Base-by-base conservation (phyloP, 1,140 invertebrate species). In the Aphelenchoides besseyi region DNA sequence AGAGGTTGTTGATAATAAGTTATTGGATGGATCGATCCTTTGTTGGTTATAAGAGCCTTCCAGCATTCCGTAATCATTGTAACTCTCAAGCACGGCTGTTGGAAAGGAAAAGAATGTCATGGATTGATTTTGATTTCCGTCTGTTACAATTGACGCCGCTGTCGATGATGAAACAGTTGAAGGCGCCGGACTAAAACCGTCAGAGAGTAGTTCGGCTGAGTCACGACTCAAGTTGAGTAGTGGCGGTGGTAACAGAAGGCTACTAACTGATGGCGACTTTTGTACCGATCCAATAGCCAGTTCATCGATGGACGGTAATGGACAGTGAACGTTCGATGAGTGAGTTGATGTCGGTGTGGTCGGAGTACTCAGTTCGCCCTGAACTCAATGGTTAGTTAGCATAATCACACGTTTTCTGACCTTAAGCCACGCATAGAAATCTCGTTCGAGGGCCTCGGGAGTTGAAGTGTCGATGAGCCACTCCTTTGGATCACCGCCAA, bases 351-450 rank as follows among this genome's bases (percentile, higher is more conserved):
- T 18, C n/a, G 63, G 63, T 16, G 63, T 66, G 1, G 12, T 29
- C 1, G 16, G 1, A 1, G 63, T 16, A 37, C 12, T 32, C 1
- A 66, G 48, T 1, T 66, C 63, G 36, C 63, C 63, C 63, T 66
- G 63, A 37, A 66, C 30, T 53, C 26, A 29, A n/a, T n/a, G 12
- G 29, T 28, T 57, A 5, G 5, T 18, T 3, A 35, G 3, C 5
- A 66, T 2, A 23, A 12, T 37, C 30, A 37, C 30, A n/a, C 5
- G 23, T 23, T 52, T 59, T 69, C 71, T 71, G 37, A 82, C 80
- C 73, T 82, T 82, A n/a, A 82, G 69, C 80, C 80, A 82, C 0
- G 82, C 82, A 54, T 83, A 73, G 59, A 82, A 82, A 68, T 84
- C 80, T 41, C 80, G 63, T 66, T 82, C 80, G 33, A 82, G 63